These are phyloP conservation scores for Corythoichthys intestinalis DNA, from an alignment of 2,113 vertebrate species.

Conservation along the genomic window DNA sequence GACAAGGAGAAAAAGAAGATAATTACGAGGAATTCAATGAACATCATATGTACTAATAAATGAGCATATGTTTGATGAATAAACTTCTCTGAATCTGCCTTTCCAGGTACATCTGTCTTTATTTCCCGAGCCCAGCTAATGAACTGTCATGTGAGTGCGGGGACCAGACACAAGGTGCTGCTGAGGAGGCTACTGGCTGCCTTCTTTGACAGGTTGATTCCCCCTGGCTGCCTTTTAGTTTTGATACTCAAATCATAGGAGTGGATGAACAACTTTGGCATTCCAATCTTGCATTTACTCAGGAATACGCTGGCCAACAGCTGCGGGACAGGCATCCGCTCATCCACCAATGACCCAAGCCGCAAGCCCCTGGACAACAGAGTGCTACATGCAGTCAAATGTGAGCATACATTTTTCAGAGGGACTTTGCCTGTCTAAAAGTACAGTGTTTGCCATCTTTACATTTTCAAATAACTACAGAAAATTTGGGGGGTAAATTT, in stretches of 20 bases:
- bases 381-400: slow-evolving; percentile 92
- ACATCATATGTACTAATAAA: neutral
- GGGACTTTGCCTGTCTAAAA: neutral
- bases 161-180: slow-evolving; percentile 92
- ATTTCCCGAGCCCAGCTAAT: slow-evolving; percentile 94
- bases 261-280: slow-evolving; percentile 5
- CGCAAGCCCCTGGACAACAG: slow-evolving; percentile 91
- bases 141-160: slow-evolving; percentile 95
- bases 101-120: slow-evolving; percentile 87
- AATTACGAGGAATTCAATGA: neutral
- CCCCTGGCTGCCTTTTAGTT: slow-evolving; percentile 3
- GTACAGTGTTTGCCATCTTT: neutral
- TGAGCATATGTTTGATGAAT: neutral
- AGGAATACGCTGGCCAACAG: slow-evolving; percentile 95
- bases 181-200: slow-evolving; percentile 89
- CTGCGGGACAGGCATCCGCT: slow-evolving; percentile 93
- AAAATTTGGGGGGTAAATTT: too few relatives aligned
- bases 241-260: neutral
- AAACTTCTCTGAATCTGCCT: neutral
- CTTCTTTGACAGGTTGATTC: slow-evolving; percentile 88
- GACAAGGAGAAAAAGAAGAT: neutral
- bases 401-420: slow-evolving; percentile 66
- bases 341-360: slow-evolving; percentile 89
- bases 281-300: slow-evolving; percentile 6
- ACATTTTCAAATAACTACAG: too few relatives aligned